Percentiles rank a stretch among this genome's conserved stretches.
phyloP scores from a whole-genome alignment of 2,113 vertebrate genomes.

The Sinosuthora webbiana region DNA sequence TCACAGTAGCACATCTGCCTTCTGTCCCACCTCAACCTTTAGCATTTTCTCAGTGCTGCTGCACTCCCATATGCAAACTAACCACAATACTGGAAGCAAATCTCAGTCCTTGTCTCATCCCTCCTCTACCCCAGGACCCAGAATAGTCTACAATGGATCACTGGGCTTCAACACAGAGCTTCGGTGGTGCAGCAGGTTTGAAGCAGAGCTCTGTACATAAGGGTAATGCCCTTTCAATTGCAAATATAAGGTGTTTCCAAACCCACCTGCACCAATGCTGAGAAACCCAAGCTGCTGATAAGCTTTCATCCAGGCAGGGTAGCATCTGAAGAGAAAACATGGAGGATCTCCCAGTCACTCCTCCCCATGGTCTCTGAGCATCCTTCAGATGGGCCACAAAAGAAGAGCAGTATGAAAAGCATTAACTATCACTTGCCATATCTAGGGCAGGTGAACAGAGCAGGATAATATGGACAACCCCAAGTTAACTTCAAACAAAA shows the following conservation, averaged over 20 bases:
- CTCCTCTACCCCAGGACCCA: not conserved
- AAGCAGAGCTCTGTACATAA: not conserved
- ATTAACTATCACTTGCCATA: not conserved
- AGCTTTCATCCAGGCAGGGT: not conserved
- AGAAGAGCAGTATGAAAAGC: not conserved
- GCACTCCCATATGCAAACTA: not conserved
- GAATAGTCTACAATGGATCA: fast-evolving
- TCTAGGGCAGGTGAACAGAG: not conserved
- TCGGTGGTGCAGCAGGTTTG: not conserved
- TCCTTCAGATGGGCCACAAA: not conserved
- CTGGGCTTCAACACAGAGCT: not conserved
- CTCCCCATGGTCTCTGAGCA: not conserved
- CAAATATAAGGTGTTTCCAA: not conserved
- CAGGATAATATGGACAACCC: not conserved
- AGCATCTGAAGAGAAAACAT: not conserved
- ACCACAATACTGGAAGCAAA: fast-evolving
- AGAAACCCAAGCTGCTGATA: not conserved
- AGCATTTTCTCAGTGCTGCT: not conserved
- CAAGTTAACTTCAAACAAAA: not conserved
- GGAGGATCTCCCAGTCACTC: not conserved
- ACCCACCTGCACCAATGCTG: not conserved
- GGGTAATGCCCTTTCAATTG: not conserved
- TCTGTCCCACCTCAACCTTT: not conserved
- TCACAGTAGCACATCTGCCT: not conserved
- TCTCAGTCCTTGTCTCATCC: not conserved